Evolutionary conservation across 2,888 invertebrate genomes (phyloP).

Genomic region (Tetramorium bicarinatum): DNA sequence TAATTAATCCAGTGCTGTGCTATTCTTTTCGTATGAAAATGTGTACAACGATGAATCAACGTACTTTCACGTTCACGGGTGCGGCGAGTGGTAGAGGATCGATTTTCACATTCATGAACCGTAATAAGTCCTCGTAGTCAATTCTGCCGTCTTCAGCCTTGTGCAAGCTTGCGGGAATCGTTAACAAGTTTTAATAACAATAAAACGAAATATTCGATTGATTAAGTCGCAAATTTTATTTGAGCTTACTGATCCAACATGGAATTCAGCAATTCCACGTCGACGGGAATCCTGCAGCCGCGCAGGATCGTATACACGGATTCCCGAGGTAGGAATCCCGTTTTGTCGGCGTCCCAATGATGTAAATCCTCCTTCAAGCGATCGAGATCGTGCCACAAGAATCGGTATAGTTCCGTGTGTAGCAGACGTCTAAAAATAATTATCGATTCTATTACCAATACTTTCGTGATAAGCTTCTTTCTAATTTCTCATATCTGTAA

Average conservation of each 20-base stretch:
- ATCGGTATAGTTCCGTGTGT: conserved; percentile 91
- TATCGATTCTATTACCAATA: background rate
- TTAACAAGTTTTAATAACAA: background rate
- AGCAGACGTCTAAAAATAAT: conserved; percentile 88
- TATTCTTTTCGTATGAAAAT: background rate
- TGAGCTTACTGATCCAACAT: conserved; percentile 90
- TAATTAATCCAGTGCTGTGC: background rate
- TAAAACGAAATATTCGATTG: background rate
- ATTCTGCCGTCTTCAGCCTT: conserved; percentile 90
- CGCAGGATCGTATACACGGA: conserved; percentile 90
- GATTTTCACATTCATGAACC: conserved; percentile 91
- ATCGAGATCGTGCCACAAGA: conserved; percentile 91
- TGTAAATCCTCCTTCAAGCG: conserved; percentile 89
- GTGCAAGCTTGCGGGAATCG: conserved; percentile 86
- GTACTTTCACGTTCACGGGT: conserved; percentile 87
- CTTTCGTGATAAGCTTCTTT: background rate
- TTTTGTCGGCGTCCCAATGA: conserved; percentile 88
- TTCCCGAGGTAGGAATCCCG: conserved; percentile 88
- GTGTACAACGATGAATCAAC: background rate
- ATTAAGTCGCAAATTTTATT: background rate
- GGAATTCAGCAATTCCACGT: conserved; percentile 90
- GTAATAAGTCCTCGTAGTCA: conserved; percentile 90
- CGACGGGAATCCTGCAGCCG: conserved; percentile 91
- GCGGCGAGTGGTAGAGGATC: conserved; percentile 87
- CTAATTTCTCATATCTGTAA: background rate